Base-by-base conservation (phyloP, 2,888 invertebrate species). In the Marasmarcha lunaedactyla region DNA sequence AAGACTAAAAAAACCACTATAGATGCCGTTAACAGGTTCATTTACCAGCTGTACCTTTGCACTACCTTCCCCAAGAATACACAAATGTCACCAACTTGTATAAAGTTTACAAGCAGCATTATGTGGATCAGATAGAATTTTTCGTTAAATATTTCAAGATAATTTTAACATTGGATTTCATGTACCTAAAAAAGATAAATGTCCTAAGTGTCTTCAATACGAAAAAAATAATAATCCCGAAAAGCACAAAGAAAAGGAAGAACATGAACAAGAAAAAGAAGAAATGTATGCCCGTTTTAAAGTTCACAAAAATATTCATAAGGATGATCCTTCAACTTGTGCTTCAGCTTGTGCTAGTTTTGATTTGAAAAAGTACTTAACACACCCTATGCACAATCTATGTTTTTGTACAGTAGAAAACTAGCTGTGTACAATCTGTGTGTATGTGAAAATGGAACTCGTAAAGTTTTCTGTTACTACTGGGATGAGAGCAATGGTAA, bases 101-200 rank as follows among this genome's bases (percentile, higher is more conserved):
- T 26, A 33, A 25, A 12, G 15, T 42, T 35, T 49, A 52, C 36
- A 48, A 49, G 39, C 11, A 43, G 15, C 14, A 39, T 14, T 14
- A 14, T 6, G 12, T 11, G 4, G 25, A 14, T 7, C 12, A 45
- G 15, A 49, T 35, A 46, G 35, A 33, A 36, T 50, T 14, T 50
- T 52, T 35, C 44, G 49, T n/a, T 37, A 43, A 30, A 43, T 50
- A 36, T 50, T 52, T 35, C 36, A 27, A 1, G 36, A 47, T 5
- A 39, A 49, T 4, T 48, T 51, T 35, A 50, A 50, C 25, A 48
- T n/a, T n/a, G 42, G 41, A 4, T 50, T 52, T 15, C 48, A 50
- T 42, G 42, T 50, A 1, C 48, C 49, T 4, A 48, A 47, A 42
- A 52, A 50, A 35, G 48, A 52, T 13, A 49, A 52, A 35, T 50